These are phyloP conservation scores for Sebastes iracundus DNA, from an alignment of 2,797 vertebrate genomes.

Conservation along the genomic window DNA sequence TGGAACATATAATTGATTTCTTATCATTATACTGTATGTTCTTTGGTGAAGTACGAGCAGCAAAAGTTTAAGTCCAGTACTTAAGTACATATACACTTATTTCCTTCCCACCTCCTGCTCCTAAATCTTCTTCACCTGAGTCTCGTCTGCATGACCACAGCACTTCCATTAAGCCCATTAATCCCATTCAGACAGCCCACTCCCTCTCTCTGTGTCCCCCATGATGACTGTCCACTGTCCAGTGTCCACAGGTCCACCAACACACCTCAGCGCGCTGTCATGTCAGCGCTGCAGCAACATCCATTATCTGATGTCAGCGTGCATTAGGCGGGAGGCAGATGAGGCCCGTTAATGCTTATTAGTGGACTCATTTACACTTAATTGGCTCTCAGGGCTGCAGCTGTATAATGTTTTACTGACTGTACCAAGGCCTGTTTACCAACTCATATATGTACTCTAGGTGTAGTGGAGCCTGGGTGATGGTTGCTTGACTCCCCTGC, in stretches of 20 bases:
- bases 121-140: slow-evolving; percentile 34
- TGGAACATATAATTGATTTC: too few relatives aligned
- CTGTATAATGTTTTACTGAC: background rate
- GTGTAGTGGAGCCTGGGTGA: background rate
- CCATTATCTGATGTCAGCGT: slow-evolving; percentile 6
- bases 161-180: slow-evolving; percentile 61
- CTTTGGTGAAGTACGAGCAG: background rate
- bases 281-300: background rate
- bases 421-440: background rate
- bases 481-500: too few relatives aligned
- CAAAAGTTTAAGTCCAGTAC: background rate
- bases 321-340: slow-evolving; percentile 6
- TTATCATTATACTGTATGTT: too few relatives aligned
- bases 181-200: slow-evolving; percentile 35
- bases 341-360: background rate
- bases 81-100: background rate
- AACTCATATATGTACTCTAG: background rate
- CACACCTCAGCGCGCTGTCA: background rate
- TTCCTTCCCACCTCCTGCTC: background rate
- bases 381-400: slow-evolving; percentile 7
- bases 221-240: background rate
- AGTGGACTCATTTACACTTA: background rate
- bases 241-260: background rate
- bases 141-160: slow-evolving; percentile 51
- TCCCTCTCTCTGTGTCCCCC: background rate